A percentile compares a stretch with the other conserved stretches of the same genome.
Evolutionary conservation across 1,140 invertebrate species (phyloP).

Genomic region (Dysdera silvatica): DNA sequence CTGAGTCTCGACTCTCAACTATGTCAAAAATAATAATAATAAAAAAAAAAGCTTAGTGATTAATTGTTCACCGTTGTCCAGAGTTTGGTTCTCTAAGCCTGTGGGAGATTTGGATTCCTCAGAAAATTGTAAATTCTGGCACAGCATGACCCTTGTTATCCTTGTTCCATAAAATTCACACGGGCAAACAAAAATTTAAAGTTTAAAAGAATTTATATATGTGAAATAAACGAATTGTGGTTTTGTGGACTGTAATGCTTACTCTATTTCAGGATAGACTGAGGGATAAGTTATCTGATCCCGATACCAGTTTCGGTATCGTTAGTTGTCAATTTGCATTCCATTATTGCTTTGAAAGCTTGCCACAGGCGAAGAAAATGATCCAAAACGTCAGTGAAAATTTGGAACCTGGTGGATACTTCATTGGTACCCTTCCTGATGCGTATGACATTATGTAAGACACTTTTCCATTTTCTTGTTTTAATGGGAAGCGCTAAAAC

Average conservation of each 20-base stretch:
- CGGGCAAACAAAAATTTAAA: too few species aligned
- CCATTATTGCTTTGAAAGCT: conserved; percentile 69
- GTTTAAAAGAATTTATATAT: too few species aligned
- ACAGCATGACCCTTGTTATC: too few species aligned
- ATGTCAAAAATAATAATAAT: too few species aligned
- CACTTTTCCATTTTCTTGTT: background rate
- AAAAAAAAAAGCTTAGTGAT: too few species aligned
- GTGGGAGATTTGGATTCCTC: too few species aligned
- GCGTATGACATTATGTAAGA: conserved; percentile 77
- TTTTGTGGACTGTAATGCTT: conserved; percentile 1
- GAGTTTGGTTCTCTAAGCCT: too few species aligned
- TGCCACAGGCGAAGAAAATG: conserved; percentile 85
- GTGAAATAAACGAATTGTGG: too few species aligned
- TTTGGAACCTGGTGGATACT: conserved; percentile 79
- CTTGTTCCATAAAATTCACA: too few species aligned
- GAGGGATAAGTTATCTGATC: conserved; percentile 60
- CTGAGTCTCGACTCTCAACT: too few species aligned
- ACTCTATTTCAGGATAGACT: conserved; percentile 52
- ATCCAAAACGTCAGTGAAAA: conserved; percentile 83
- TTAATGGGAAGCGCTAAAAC: background rate
- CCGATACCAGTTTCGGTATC: conserved; percentile 71
- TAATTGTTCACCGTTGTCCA: too few species aligned
- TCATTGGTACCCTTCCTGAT: conserved; percentile 94
- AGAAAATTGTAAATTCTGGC: too few species aligned
- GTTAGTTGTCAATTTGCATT: conserved; percentile 97